Conservation (phyloP, 2,113 vertebrate genomes). For the Peromyscus maniculatus region DNA sequence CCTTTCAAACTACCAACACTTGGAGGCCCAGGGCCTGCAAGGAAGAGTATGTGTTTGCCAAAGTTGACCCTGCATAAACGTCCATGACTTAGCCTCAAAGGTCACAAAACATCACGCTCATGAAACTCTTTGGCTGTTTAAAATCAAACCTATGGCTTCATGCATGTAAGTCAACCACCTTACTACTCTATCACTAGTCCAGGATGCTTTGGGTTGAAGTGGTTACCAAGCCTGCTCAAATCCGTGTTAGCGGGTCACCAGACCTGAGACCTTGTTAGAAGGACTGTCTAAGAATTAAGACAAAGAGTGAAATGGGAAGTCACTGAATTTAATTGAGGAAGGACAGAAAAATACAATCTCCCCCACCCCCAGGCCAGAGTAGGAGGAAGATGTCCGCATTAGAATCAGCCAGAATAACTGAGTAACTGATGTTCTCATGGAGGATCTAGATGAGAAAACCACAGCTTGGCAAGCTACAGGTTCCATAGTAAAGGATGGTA, state of each 20-base stretch:
- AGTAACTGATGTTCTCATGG: neutral
- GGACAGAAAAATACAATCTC: neutral
- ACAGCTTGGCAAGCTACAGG: neutral
- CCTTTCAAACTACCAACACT: slow-evolving; percentile 41
- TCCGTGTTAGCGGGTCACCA: neutral
- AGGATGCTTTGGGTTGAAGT: neutral
- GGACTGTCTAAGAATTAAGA: neutral
- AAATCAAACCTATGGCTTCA: neutral
- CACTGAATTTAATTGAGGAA: neutral
- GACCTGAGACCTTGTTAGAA: neutral
- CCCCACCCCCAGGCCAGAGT: too few species aligned
- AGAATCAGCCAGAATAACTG: neutral
- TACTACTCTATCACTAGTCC: neutral
- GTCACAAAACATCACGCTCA: neutral
- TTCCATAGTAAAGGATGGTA: neutral
- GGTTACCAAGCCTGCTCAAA: neutral
- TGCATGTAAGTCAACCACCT: neutral
- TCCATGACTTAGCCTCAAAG: neutral
- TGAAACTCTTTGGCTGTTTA: neutral
- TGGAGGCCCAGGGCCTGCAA: neutral
- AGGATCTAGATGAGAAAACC: neutral
- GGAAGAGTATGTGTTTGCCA: neutral
- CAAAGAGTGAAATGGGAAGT: neutral
- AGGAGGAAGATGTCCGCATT: neutral
- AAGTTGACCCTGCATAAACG: neutral